These are phyloP conservation scores for Dusona sp. DNA, from an alignment of 2,888 invertebrate genomes.

Conservation along the genomic window DNA sequence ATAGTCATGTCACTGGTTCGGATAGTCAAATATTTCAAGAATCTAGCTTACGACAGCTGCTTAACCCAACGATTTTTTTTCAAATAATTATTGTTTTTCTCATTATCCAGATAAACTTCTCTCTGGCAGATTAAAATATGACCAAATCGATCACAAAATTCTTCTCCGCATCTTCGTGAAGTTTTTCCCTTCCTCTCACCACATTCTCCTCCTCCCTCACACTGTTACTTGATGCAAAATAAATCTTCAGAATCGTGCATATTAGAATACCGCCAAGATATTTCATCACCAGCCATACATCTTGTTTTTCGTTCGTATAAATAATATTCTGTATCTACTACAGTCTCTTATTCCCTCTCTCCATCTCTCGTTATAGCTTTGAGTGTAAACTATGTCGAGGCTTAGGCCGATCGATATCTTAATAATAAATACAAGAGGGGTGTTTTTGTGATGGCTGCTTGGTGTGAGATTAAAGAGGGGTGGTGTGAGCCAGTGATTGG, in stretches of 20 bases:
- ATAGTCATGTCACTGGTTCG: neutral
- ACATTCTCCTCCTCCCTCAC: neutral
- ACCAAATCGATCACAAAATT: neutral
- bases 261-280: constrained; percentile 22
- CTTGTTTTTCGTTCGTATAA: constrained; percentile 37
- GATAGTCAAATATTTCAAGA: neutral
- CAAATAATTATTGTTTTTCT: neutral
- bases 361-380: constrained; percentile 31
- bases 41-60: neutral
- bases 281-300: constrained; percentile 30
- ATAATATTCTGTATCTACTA: constrained; percentile 22
- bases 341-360: constrained; percentile 15
- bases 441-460: constrained; percentile 81
- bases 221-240: constrained; percentile 1
- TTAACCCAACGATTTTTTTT: neutral
- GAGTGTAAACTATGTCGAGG: constrained; percentile 70
- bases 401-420: constrained; percentile 84
- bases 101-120: constrained; percentile 3
- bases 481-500: constrained; percentile 78
- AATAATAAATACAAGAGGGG: constrained; percentile 84
- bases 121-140: neutral
- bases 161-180: neutral
- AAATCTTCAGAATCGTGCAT: constrained; percentile 14
- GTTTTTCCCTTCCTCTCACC: constrained; percentile 6
- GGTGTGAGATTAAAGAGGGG: constrained; percentile 83